phyloP scores from a whole-genome alignment of 2,888 invertebrate species.

The Athrips mouffetella region DNA sequence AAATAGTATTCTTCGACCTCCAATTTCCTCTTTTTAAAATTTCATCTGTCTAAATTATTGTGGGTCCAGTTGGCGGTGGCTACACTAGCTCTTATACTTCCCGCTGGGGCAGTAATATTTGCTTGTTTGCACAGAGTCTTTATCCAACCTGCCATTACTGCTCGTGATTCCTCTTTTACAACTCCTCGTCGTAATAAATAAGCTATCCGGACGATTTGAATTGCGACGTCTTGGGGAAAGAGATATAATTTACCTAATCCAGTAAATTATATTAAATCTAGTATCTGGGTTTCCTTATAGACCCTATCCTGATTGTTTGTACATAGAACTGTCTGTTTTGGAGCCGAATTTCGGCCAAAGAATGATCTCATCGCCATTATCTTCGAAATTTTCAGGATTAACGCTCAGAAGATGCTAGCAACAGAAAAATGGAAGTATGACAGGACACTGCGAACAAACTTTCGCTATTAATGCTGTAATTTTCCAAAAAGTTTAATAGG shows the following conservation, averaged over 20 bases:
- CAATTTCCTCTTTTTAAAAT: conserved; percentile 17
- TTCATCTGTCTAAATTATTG: conserved; percentile 12
- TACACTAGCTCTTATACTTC: conserved; percentile 16
- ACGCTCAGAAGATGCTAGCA: conserved; percentile 20
- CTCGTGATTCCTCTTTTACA: conserved; percentile 5
- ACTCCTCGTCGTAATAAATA: too few species aligned
- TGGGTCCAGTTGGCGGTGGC: conserved; percentile 13
- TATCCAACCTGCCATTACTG: conserved; percentile 15
- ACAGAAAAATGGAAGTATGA: conserved; percentile 14
- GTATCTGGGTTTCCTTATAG: too few species aligned
- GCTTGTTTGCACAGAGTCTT: conserved; percentile 9
- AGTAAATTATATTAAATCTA: too few species aligned
- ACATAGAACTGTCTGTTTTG: too few species aligned
- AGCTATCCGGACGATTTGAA: background rate
- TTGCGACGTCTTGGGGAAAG: background rate
- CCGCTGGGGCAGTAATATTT: conserved; percentile 6
- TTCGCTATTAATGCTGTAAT: background rate
- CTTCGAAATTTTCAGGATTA: too few species aligned
- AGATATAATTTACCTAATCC: background rate
- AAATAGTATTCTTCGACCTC: conserved; percentile 16
- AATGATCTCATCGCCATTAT: conserved; percentile 22
- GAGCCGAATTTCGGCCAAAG: conserved; percentile 6
- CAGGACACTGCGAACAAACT: conserved; percentile 8
- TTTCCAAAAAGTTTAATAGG: background rate
- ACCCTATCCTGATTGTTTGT: too few species aligned